phyloP scores from a whole-genome alignment of 1,140 invertebrate species.

The Psilanteris sp. region DNA sequence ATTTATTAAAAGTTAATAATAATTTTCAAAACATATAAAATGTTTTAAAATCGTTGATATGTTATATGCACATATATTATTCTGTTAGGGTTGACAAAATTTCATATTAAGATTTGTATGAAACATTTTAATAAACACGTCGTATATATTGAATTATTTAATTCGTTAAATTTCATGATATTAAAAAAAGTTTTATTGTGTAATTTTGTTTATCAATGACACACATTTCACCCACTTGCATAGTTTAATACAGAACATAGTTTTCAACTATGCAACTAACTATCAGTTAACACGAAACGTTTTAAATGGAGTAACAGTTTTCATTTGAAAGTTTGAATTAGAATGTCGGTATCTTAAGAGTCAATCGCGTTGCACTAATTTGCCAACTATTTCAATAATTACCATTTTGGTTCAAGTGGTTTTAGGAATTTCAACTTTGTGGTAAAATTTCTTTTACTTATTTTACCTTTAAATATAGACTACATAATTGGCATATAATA shows the following conservation, averaged over 20 bases:
- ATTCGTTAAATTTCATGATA: background rate
- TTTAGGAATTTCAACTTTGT: background rate
- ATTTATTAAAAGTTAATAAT: no score
- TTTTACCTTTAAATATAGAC: no score
- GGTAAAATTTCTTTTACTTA: background rate
- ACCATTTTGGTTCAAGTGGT: conserved; percentile 7
- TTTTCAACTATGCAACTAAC: conserved; percentile 68
- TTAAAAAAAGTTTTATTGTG: no score
- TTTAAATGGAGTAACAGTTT: conserved; percentile 68
- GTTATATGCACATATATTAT: no score
- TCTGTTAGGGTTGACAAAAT: no score
- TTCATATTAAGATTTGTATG: no score
- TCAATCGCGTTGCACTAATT: conserved; percentile 59
- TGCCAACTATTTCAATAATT: conserved; percentile 32
- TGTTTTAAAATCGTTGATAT: no score
- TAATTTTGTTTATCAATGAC: conserved; percentile 14
- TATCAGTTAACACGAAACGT: conserved; percentile 73
- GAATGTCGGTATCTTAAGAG: conserved; percentile 68
- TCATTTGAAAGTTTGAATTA: conserved; percentile 74
- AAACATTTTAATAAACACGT: no score
- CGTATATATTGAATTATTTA: no score
- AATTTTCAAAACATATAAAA: no score
- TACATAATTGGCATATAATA: no score
- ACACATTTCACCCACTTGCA: conserved; percentile 55
- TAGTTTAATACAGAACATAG: conserved; percentile 70